These are phyloP conservation scores for Aporophyla lueneburgensis DNA, from an alignment of 2,888 invertebrate genomes.

Conservation along the genomic window DNA sequence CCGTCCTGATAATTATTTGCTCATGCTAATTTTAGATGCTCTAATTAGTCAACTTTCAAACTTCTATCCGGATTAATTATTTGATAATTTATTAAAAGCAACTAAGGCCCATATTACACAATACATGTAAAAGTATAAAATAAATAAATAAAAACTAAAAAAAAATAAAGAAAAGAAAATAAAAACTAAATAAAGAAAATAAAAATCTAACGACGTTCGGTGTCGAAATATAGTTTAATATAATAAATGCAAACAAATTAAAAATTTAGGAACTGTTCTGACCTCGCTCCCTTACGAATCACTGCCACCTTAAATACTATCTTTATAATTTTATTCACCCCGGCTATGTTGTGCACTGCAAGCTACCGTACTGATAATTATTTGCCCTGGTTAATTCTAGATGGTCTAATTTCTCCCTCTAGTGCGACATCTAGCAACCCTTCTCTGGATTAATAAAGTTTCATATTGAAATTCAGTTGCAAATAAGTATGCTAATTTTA, in stretches of 20 bases:
- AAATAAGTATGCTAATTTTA: not conserved
- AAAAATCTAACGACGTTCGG: not conserved
- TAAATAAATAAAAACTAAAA: too few species aligned
- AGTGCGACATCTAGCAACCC: not conserved
- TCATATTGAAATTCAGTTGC: not conserved
- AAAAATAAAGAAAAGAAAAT: too few species aligned
- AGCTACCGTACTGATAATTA: not conserved
- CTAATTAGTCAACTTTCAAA: not conserved
- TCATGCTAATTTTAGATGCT: conserved; percentile 1
- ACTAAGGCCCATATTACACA: too few species aligned
- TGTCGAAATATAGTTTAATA: not conserved
- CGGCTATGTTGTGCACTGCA: not conserved
- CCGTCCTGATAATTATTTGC: not conserved
- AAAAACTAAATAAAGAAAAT: too few species aligned
- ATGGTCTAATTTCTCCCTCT: conserved; percentile 6
- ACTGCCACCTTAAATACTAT: not conserved
- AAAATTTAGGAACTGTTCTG: not conserved
- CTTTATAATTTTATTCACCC: not conserved
- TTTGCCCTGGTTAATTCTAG: not conserved
- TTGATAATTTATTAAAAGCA: too few species aligned
- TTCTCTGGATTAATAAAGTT: not conserved
- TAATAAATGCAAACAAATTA: not conserved
- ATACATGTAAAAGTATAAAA: too few species aligned
- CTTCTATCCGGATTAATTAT: not conserved
- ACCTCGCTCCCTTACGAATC: too few species aligned